Percentiles rank a stretch among this genome's conserved stretches.
phyloP scores from a whole-genome alignment of 1,140 invertebrate species.

The Fopius arisanus region DNA sequence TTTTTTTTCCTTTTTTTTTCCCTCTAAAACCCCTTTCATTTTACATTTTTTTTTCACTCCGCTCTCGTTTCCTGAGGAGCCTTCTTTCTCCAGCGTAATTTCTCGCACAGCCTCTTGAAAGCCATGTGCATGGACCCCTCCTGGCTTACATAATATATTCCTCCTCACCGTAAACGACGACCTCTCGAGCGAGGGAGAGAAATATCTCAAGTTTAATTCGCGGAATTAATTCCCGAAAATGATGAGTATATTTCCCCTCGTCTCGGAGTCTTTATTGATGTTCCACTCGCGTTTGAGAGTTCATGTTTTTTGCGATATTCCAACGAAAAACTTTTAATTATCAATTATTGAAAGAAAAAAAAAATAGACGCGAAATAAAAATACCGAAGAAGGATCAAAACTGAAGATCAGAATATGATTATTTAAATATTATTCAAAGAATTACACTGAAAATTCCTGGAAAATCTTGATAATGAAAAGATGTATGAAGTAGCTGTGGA shows the following conservation, averaged over 20 bases:
- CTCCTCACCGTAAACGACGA: conserved; percentile 3
- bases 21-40: conserved; percentile 3
- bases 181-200: not conserved
- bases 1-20: conserved; percentile 16
- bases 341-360: too few relatives aligned
- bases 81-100: conserved; percentile 22
- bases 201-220: not conserved
- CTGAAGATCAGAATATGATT: too few relatives aligned
- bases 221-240: not conserved
- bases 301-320: too few relatives aligned
- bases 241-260: not conserved
- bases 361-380: too few relatives aligned
- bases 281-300: too few relatives aligned
- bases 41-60: conserved; percentile 13
- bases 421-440: too few relatives aligned
- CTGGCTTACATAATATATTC: not conserved
- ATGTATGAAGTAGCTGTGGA: too few relatives aligned
- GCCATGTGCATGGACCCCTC: not conserved
- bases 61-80: not conserved
- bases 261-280: not conserved
- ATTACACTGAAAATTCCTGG: too few relatives aligned
- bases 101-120: conserved; percentile 23
- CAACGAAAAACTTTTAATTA: too few relatives aligned
- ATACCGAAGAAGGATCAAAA: too few relatives aligned
- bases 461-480: too few relatives aligned